These are phyloP conservation scores for Hapalemur alaotrensis DNA, from an alignment of 2,797 vertebrate species.

Conservation along the genomic window DNA sequence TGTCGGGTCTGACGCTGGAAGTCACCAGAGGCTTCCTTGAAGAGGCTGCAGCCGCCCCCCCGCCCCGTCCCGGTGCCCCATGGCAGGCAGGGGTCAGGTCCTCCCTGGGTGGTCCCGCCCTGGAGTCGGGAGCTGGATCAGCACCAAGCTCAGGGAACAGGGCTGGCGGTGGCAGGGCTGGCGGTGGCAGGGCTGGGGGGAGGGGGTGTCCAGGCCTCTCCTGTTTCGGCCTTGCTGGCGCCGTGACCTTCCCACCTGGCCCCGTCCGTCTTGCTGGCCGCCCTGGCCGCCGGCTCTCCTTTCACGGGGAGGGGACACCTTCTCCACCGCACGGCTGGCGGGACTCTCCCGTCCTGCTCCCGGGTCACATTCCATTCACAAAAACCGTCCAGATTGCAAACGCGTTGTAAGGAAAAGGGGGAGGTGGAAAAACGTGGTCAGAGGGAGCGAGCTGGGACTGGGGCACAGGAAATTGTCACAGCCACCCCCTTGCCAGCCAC, in stretches of 20 bases:
- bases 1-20: background rate
- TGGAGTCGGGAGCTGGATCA: background rate
- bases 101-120: constrained; percentile 49
- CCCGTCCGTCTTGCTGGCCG: constrained; percentile 25
- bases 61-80: background rate
- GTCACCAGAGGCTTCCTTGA: background rate
- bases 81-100: background rate
- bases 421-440: constrained; percentile 35
- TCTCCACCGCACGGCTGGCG: constrained; percentile 72
- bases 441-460: background rate
- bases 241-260: constrained; percentile 79
- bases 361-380: constrained; percentile 77
- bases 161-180: background rate
- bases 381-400: constrained; percentile 38
- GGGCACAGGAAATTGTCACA: background rate
- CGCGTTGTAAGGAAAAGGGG: background rate
- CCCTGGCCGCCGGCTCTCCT: background rate
- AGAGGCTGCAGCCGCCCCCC: background rate
- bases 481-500: background rate
- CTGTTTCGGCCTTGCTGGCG: background rate
- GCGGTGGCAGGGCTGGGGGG: background rate
- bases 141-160: background rate
- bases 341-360: background rate
- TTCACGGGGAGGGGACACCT: constrained; percentile 14
- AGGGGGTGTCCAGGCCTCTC: background rate